These are phyloP conservation scores for Blastobasis lacticolella DNA, from an alignment of 2,888 invertebrate genomes.

Conservation along the genomic window DNA sequence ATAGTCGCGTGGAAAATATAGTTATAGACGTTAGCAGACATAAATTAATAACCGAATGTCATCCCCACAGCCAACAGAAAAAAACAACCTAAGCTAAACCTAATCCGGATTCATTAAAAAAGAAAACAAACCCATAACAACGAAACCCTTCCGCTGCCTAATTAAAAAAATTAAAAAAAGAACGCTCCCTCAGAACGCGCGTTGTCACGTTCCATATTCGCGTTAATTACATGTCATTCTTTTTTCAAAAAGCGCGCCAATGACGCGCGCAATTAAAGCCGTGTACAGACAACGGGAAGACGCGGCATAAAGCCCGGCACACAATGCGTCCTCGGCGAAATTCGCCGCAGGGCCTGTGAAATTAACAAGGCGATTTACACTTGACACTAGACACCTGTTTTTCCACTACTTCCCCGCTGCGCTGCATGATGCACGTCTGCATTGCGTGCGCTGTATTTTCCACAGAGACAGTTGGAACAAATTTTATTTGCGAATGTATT, in stretches of 20 bases:
- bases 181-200: constrained; percentile 66
- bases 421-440: constrained; percentile 32
- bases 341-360: constrained; percentile 71
- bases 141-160: constrained; percentile 56
- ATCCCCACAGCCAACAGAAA: no score
- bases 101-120: constrained; percentile 1
- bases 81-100: no score
- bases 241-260: constrained; percentile 73
- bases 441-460: constrained; percentile 33
- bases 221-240: constrained; percentile 75
- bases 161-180: constrained; percentile 64
- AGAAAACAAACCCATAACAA: constrained; percentile 29
- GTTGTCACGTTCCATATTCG: constrained; percentile 74
- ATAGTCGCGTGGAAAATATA: no score
- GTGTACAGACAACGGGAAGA: constrained; percentile 72
- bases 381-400: constrained; percentile 68
- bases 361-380: constrained; percentile 76
- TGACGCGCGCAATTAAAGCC: constrained; percentile 73
- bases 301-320: constrained; percentile 70
- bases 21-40: no score
- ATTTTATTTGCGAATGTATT: constrained; percentile 6
- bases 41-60: no score
- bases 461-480: constrained; percentile 23
- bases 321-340: constrained; percentile 73
- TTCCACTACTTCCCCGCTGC: constrained; percentile 57